Conservation (phyloP, 2,113 vertebrate species). For the Barbus barbus region DNA sequence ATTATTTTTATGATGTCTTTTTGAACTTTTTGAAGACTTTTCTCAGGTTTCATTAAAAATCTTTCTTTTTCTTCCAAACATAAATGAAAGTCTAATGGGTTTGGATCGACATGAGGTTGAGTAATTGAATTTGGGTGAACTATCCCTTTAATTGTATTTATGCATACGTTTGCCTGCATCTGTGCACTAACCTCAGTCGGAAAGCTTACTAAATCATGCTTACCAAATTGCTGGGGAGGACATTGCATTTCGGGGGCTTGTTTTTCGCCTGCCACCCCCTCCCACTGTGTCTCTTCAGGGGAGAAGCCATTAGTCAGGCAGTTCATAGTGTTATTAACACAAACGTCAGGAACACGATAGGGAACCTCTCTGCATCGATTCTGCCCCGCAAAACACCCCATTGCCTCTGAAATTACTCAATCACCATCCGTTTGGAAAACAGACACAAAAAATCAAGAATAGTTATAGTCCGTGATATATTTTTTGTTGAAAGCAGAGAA, state of each 20-base stretch:
- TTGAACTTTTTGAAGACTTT: no score
- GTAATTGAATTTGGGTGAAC: no score
- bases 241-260: constrained; percentile 25
- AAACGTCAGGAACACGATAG: constrained; percentile 67
- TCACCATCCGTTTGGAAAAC: constrained; percentile 59
- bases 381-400: constrained; percentile 60
- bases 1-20: no score
- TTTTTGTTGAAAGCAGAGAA: constrained; percentile 44
- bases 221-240: constrained; percentile 18
- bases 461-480: constrained; percentile 65
- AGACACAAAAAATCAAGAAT: constrained; percentile 59
- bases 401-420: constrained; percentile 71
- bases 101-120: no score
- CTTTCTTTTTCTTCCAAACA: background rate
- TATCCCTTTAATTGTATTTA: background rate
- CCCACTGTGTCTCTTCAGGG: constrained; percentile 56
- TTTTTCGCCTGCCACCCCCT: constrained; percentile 25
- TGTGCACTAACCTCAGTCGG: background rate
- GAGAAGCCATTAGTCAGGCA: constrained; percentile 67
- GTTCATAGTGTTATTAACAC: no score
- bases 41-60: background rate
- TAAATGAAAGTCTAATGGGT: no score
- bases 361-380: constrained; percentile 68
- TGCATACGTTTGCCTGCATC: background rate
- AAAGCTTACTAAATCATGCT: constrained; percentile 19